phyloP scores from a whole-genome alignment of 2,113 vertebrate species.

The Ictalurus furcatus region DNA sequence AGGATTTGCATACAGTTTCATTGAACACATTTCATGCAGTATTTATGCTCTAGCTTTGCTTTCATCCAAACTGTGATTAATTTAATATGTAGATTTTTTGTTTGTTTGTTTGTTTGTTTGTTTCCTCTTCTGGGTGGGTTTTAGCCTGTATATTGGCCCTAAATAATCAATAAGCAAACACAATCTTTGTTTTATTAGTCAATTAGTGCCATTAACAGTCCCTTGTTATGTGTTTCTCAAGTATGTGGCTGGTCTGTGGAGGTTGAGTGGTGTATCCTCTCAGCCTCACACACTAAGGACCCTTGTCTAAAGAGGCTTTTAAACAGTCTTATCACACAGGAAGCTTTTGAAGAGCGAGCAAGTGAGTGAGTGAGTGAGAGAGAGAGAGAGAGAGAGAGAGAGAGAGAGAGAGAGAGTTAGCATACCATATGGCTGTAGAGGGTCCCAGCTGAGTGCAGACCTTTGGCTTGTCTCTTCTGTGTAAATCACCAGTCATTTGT shows the following conservation, averaged over 20 bases:
- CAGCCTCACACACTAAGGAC: conserved; percentile 7
- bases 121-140: background rate
- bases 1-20: background rate
- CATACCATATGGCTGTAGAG: conserved; percentile 14
- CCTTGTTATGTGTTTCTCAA: background rate
- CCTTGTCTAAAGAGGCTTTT: conserved; percentile 34
- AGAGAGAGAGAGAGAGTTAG: background rate
- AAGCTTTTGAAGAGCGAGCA: conserved; percentile 21
- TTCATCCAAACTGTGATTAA: background rate
- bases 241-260: conserved; percentile 9
- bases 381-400: background rate
- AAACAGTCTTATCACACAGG: conserved; percentile 39
- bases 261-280: conserved; percentile 3
- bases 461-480: conserved; percentile 14
- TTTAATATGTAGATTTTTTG: background rate
- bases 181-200: conserved; percentile 10
- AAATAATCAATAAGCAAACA: background rate
- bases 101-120: background rate
- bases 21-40: background rate
- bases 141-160: background rate
- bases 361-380: conserved; percentile 6
- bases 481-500: conserved; percentile 17
- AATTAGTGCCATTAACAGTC: conserved; percentile 15
- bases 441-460: conserved; percentile 33
- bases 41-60: background rate